A percentile compares a stretch with the other conserved stretches of the same genome.
Conservation (phyloP, 2,888 invertebrate genomes). For the Hylaea fasciaria region DNA sequence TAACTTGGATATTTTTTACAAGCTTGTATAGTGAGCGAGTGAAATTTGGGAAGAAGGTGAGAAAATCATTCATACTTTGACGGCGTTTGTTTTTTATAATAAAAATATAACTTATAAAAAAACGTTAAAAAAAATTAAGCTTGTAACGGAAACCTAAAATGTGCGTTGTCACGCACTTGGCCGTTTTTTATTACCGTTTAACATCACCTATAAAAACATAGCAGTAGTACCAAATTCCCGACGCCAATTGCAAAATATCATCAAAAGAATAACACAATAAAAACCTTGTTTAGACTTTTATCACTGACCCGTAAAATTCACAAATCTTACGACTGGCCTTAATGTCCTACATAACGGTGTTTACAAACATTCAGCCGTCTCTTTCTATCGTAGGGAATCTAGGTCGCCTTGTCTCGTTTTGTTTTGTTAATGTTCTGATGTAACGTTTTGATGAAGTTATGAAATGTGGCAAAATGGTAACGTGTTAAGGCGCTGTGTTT, state of each 20-base stretch:
- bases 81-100: no score
- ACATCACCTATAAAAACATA: constrained; percentile 3
- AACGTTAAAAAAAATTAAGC: no score
- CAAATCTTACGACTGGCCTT: constrained; percentile 43
- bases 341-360: constrained; percentile 46
- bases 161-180: no score
- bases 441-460: constrained; percentile 7
- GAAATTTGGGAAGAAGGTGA: no score
- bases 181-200: constrained; percentile 5
- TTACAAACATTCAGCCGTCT: constrained; percentile 42
- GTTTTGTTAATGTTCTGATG: not conserved
- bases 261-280: constrained; percentile 34
- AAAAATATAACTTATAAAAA: no score
- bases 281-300: constrained; percentile 33
- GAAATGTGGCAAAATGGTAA: constrained; percentile 10
- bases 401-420: constrained; percentile 11
- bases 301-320: constrained; percentile 38
- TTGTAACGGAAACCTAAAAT: no score
- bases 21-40: no score
- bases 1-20: no score
- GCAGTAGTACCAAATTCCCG: constrained; percentile 4
- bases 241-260: constrained; percentile 28
- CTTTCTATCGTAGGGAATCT: constrained; percentile 23
- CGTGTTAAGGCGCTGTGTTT: constrained; percentile 4
- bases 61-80: no score